Evolutionary conservation across 2,113 vertebrate genomes (phyloP).

Genomic region (Zosterops borbonicus): DNA sequence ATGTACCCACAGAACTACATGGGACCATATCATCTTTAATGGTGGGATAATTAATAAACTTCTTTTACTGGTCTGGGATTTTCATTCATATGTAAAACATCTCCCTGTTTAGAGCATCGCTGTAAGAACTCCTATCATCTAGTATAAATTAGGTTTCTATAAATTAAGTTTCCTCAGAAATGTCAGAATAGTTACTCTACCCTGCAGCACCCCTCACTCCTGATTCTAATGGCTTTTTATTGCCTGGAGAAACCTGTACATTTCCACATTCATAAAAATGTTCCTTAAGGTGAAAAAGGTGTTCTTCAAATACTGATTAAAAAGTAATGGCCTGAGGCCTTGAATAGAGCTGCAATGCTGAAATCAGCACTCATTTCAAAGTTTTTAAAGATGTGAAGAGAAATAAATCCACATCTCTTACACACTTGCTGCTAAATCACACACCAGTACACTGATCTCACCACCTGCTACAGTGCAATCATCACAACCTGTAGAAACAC

Average conservation of each 20-base stretch:
- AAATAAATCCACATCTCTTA: not conserved
- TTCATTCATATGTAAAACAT: not conserved
- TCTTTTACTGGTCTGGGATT: not conserved
- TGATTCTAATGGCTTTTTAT: not conserved
- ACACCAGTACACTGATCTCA: not conserved
- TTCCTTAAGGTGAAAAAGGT: conserved; percentile 28
- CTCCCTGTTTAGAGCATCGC: not conserved
- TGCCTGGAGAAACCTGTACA: not conserved
- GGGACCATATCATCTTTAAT: rapidly evolving
- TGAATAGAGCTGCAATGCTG: not conserved
- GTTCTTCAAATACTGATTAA: conserved; percentile 33
- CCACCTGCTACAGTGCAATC: not conserved
- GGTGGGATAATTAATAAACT: not conserved
- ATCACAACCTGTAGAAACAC: not conserved
- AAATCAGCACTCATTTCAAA: conserved; percentile 25
- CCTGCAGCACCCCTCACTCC: not conserved
- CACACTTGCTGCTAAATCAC: not conserved
- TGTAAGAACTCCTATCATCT: not conserved
- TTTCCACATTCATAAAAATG: conserved; percentile 1
- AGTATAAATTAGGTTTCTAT: not conserved
- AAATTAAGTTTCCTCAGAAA: not conserved
- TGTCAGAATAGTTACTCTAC: not conserved
- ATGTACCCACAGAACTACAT: not conserved
- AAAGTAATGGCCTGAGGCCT: conserved; percentile 21
- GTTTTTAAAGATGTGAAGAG: not conserved